Conservation (phyloP, 2,888 invertebrate species). For the Diabrotica balteata region DNA sequence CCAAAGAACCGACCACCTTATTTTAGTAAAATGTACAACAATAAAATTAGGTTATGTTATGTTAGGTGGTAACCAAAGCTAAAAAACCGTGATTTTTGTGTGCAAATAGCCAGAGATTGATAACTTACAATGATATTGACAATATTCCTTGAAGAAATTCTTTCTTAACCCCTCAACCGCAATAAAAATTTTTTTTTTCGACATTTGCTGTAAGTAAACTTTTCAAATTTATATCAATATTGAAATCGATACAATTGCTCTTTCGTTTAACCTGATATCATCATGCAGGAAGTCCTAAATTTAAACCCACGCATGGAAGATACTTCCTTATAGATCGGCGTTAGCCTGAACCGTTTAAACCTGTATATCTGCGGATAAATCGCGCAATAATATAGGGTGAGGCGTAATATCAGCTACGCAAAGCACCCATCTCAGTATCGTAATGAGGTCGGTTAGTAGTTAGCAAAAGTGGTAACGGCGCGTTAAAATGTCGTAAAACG, state of each 20-base stretch:
- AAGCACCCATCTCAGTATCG: conserved; percentile 51
- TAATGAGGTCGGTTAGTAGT: conserved; percentile 61
- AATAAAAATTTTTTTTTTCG: background rate
- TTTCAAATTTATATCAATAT: background rate
- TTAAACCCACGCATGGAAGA: conserved; percentile 1
- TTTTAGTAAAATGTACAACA: too few relatives aligned
- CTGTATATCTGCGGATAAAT: conserved; percentile 29
- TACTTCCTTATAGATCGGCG: conserved; percentile 8
- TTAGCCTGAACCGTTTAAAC: conserved; percentile 14
- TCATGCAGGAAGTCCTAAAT: conserved; percentile 8
- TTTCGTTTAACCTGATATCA: background rate
- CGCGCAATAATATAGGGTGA: conserved; percentile 21
- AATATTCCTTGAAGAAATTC: too few relatives aligned
- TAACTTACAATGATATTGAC: too few relatives aligned
- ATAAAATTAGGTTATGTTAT: too few relatives aligned
- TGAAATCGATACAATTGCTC: too few relatives aligned
- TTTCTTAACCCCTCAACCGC: too few relatives aligned
- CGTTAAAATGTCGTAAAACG: conserved; percentile 61
- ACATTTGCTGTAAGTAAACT: background rate
- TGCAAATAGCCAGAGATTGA: too few relatives aligned
- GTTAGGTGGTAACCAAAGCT: too few relatives aligned
- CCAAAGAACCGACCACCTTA: too few relatives aligned
- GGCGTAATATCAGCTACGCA: conserved; percentile 23
- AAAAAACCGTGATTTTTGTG: too few relatives aligned
- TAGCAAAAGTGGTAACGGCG: conserved; percentile 60